A percentile compares a stretch with the other conserved stretches of the same genome.
phyloP scores from a whole-genome alignment of 35 echinoderm and acorn worm species.

The Antedon bifida region DNA sequence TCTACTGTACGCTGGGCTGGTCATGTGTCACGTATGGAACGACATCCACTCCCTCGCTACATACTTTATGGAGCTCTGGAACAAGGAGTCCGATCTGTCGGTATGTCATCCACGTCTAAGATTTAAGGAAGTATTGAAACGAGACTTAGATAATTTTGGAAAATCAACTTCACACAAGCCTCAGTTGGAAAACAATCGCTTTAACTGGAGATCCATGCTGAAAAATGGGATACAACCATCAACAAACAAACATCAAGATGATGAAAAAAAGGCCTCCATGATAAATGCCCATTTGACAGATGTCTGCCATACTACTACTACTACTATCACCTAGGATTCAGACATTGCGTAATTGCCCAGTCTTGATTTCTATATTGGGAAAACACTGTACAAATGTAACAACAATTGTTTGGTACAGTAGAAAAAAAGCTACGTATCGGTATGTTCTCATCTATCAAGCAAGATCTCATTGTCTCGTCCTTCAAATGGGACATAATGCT shows the following conservation, averaged over 20 bases:
- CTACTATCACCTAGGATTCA: too few relatives aligned
- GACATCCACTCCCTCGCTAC: slow-evolving; percentile 1
- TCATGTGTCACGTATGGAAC: slow-evolving; percentile 10
- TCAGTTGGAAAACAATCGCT: slow-evolving; percentile 9
- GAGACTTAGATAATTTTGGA: slow-evolving; percentile 4
- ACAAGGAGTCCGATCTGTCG: slow-evolving; percentile 2
- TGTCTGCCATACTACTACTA: not conserved
- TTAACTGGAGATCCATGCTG: not conserved
- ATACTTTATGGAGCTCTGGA: slow-evolving; percentile 9
- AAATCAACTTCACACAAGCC: not conserved
- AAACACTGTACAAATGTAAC: too few relatives aligned
- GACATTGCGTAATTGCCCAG: too few relatives aligned
- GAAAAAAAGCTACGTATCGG: too few relatives aligned
- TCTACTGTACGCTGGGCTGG: slow-evolving; percentile 15
- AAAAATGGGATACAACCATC: slow-evolving; percentile 12
- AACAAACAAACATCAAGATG: slow-evolving; percentile 21
- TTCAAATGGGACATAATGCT: too few relatives aligned
- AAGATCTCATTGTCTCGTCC: too few relatives aligned
- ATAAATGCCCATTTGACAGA: not conserved
- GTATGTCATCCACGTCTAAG: not conserved
- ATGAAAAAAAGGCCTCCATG: slow-evolving; percentile 1
- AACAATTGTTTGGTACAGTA: too few relatives aligned
- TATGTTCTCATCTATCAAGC: too few relatives aligned
- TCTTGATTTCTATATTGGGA: too few relatives aligned
- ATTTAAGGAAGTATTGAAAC: not conserved